Evolutionary conservation across 2,113 vertebrate species (phyloP).

Genomic region (Sinocyclocheilus grahami): DNA sequence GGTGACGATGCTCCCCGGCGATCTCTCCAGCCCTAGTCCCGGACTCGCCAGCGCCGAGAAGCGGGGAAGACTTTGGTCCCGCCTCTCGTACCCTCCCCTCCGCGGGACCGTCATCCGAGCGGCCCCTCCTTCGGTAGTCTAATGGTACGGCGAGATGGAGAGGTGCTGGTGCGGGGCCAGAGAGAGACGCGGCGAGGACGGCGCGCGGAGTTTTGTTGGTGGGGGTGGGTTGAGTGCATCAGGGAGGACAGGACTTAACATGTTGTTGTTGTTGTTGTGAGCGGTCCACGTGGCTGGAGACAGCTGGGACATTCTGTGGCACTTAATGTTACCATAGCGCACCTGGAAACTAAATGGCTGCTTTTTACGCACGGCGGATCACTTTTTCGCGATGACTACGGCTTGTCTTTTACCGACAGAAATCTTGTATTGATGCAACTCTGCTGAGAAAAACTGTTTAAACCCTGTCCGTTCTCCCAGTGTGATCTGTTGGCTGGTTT

Average conservation of each 20-base stretch:
- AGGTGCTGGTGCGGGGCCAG: constrained; percentile 58
- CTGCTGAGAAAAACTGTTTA: neutral
- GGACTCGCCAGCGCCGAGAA: constrained; percentile 76
- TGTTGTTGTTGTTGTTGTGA: constrained; percentile 42
- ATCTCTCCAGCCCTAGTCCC: constrained; percentile 82
- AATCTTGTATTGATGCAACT: neutral
- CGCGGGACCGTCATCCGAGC: constrained; percentile 76
- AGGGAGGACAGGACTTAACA: constrained; percentile 44
- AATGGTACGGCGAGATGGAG: constrained; percentile 68
- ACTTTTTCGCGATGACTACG: neutral
- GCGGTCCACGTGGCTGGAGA: constrained; percentile 44
- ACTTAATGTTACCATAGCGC: constrained; percentile 21
- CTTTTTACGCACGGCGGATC: constrained; percentile 36
- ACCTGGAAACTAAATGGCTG: constrained; percentile 26
- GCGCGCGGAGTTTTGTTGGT: constrained; percentile 39
- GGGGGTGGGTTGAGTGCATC: constrained; percentile 31
- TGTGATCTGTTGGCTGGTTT: neutral
- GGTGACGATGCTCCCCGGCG: constrained; percentile 75
- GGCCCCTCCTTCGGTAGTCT: constrained; percentile 75
- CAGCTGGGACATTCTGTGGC: constrained; percentile 4
- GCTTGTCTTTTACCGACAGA: neutral
- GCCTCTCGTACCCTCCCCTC: constrained; percentile 85
- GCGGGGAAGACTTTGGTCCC: constrained; percentile 78
- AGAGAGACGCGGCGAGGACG: constrained; percentile 33
- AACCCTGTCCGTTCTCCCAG: neutral